Percentiles rank a stretch among this genome's conserved stretches.
Evolutionary conservation across 2,888 invertebrate species (phyloP).

Genomic region (Diaprepes abbreviatus): DNA sequence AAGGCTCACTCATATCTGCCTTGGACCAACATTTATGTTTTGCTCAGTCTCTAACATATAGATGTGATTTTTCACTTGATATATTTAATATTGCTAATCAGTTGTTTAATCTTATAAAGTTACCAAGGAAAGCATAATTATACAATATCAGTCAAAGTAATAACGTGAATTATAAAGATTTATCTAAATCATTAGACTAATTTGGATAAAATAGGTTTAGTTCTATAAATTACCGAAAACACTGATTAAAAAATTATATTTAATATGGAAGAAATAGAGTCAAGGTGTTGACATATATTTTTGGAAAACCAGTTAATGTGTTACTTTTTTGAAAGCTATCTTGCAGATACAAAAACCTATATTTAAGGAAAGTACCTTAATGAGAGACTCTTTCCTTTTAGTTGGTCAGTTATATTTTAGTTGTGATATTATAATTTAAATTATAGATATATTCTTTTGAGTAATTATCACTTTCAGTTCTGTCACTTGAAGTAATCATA

Average conservation of each 20-base stretch:
- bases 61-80: slow-evolving; percentile 21
- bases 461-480: too few species aligned
- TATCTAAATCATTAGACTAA: slow-evolving; percentile 20
- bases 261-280: neutral
- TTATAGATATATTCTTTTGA: too few species aligned
- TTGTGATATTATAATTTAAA: too few species aligned
- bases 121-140: slow-evolving; percentile 17
- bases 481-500: too few species aligned
- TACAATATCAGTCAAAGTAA: slow-evolving; percentile 13
- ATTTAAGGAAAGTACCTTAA: too few species aligned
- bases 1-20: slow-evolving; percentile 4
- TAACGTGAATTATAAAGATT: slow-evolving; percentile 21
- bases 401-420: too few species aligned
- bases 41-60: slow-evolving; percentile 38
- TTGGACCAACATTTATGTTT: slow-evolving; percentile 23
- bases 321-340: too few species aligned
- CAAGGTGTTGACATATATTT: neutral
- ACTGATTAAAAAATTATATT: slow-evolving; percentile 5
- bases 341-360: too few species aligned
- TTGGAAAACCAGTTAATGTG: too few species aligned
- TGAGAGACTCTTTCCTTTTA: too few species aligned
- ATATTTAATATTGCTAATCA: slow-evolving; percentile 38
- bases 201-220: slow-evolving; percentile 6
- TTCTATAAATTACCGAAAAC: neutral
- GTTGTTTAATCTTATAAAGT: slow-evolving; percentile 12